Base-by-base conservation (phyloP, 2,888 invertebrate genomes). In the Ecdyonurus torrentis region DNA sequence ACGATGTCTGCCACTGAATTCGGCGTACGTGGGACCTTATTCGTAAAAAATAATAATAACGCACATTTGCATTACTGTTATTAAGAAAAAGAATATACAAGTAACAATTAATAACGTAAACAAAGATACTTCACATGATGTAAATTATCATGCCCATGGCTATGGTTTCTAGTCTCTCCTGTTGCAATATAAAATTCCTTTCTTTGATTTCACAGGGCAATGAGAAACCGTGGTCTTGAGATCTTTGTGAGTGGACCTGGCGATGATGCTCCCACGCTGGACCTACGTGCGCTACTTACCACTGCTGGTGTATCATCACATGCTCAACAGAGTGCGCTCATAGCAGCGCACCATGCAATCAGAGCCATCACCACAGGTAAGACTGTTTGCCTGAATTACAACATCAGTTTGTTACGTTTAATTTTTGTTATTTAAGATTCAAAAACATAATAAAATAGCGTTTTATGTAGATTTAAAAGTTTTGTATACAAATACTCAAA, bases 161-260 rank as follows among this genome's bases (percentile, higher is more conserved):
- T 52, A 1, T 2, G 19, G 52, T 2, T n/a, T 52, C 19, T 52
- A 1, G 1, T 52, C 19, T 52, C 19, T 1, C 52, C 19, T 52
- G 52, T 52, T 19, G n/a, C n/a, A n/a, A 58, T 50, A 50, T 19
- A 58, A 58, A 22, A n/a, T 23, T 18, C 50, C 18, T 10, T 10
- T 10, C 7, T 66, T 65, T 67, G 63, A 65, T 74, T 75, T 63
- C n/a, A 15, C 71, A 83, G 92, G 69, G 99, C 99, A 0, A 99
- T 99, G 99, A 82, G 98, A 65, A 99, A 99, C 75, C 82, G 99
- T 70, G 96, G 98, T 2, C 84, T 99, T 0, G 99, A 99, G 78
- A 86, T 99, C 69, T 89, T 75, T 71, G 72, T 89, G 63, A 71
- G 77, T 20, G 67, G 65, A n/a, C 60, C 66, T 64, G 52, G 60